phyloP scores from a whole-genome alignment of 2,113 vertebrate genomes.

The Ammodytes marinus region DNA sequence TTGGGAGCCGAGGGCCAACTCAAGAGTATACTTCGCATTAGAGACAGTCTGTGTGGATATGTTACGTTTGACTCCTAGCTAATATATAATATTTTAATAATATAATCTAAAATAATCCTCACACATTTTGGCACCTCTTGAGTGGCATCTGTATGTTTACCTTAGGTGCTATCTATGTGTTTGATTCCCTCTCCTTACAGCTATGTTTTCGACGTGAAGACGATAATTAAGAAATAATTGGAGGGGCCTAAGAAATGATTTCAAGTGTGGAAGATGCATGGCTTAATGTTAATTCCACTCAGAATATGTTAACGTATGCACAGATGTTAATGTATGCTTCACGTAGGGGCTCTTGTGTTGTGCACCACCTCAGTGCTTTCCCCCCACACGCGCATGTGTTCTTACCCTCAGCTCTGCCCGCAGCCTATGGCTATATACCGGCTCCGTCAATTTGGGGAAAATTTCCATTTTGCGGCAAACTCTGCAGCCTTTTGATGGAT shows the following conservation, averaged over 20 bases:
- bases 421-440: constrained; percentile 76
- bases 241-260: constrained; percentile 88
- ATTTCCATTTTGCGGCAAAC: constrained; percentile 95
- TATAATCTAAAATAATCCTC: neutral
- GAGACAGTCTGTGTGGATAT: neutral
- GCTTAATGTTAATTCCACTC: constrained; percentile 93
- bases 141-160: constrained; percentile 32
- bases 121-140: neutral
- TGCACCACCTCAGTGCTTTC: constrained; percentile 69
- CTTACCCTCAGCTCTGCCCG: constrained; percentile 90
- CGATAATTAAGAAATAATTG: constrained; percentile 94
- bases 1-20: neutral
- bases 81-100: neutral
- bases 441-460: constrained; percentile 94
- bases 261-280: constrained; percentile 90
- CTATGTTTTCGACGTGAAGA: constrained; percentile 75
- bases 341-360: constrained; percentile 56
- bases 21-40: neutral
- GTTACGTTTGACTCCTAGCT: neutral
- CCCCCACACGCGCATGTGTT: constrained; percentile 62
- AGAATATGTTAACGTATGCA: constrained; percentile 90
- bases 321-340: constrained; percentile 92
- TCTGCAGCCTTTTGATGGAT: constrained; percentile 93
- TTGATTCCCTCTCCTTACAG: constrained; percentile 24
- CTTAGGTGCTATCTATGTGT: constrained; percentile 24